Evolutionary conservation across 2,797 vertebrate genomes (phyloP), one percentile per base, ranked within the genome.

Genomic region (Iguana delicatissima): DNA sequence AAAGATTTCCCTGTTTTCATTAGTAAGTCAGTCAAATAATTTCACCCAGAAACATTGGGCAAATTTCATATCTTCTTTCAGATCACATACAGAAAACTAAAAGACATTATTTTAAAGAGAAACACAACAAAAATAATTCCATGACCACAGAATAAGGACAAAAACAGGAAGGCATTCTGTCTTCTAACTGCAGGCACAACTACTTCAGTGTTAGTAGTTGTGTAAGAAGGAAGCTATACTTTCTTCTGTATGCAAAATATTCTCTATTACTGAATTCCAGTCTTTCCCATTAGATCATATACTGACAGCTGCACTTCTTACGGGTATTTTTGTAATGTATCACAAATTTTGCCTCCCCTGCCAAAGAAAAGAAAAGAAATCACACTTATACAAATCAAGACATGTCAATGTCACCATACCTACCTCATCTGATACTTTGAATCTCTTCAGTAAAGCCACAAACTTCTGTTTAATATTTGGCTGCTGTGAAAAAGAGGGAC

Each of bases 401-500:
- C 1, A 0, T 16, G 35, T 18, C 52, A 42, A 5, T 6, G 6
- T 18, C 2, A 26, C 46, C 32, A 18, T 10, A 59, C 97, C 16
- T 95, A 98, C 98, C 98, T 99, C 98, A 12, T 99, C 98, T 0
- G 98, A 98, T 82, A 99, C 98, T 96, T 98, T 98, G 95, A 99
- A 99, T 92, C 98, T 97, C 93, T 98, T 99, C 96, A 99, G 97
- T 92, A 99, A 93, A 77, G 98, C 98, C 77, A 99, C 98, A 91
- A 99, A 98, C 96, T 99, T 99, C 98, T 99, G 98, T 94, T 99
- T 99, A 96, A 99, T 98, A 96, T 99, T 99, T 80, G 98, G 98
- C 97, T 99, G 98, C 97, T 97, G 96, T 29, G 88, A 91, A 88
- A 85, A 94, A 91, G 94, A 38, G 87, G 74, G 0, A n/a, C 57